Base-by-base conservation (phyloP, 2,797 vertebrate species). In the Huso huso region DNA sequence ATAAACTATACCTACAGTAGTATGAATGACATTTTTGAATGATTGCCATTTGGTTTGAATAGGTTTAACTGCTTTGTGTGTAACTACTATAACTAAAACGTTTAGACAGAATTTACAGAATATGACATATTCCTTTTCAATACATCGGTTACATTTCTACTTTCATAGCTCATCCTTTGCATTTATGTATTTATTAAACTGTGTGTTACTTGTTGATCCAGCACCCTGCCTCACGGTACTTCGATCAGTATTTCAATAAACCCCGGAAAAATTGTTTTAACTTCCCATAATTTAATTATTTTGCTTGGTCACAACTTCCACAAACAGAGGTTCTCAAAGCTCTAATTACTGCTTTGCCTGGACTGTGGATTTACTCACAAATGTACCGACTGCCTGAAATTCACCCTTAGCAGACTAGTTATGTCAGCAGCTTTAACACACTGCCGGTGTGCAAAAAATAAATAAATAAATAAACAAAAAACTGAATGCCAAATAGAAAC, bases 391-490 rank as follows among this genome's bases (percentile, higher is more conserved):
- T 2, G 69, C 64, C 72, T 71, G 69, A 72, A 78, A 75, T 69
- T 69, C 72, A n/a, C 55, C 60, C 6, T 23, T 72, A 23, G 70
- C 67, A 60, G 49, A 61, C 64, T 53, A 72, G 37, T 60, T 79
- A 74, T 76, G 74, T 50, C 77, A 76, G 79, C 80, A 76, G 74
- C 81, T 75, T 82, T 71, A 64, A 63, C 76, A 70, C 49, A 52
- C 76, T 73, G 80, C 75, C 78, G 81, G 79, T 83, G 77, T 70
- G 58, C 71, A 48, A 65, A 66, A 71, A 68, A 71, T 18, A 18
- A 18, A 18, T 18, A 18, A 18, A 18, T 18, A 18, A 18, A 18
- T 18, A 18, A 18, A 18, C 60, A 57, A 63, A 37, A 4, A 37
- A 37, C 37, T 37, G 37, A 37, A 59, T 62, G 51, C 58, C 71